A percentile compares a stretch with the other conserved stretches of the same genome.
These are phyloP conservation scores for Didymodactylos carnosus DNA, from an alignment of 2,888 invertebrate genomes.

Conservation along the genomic window DNA sequence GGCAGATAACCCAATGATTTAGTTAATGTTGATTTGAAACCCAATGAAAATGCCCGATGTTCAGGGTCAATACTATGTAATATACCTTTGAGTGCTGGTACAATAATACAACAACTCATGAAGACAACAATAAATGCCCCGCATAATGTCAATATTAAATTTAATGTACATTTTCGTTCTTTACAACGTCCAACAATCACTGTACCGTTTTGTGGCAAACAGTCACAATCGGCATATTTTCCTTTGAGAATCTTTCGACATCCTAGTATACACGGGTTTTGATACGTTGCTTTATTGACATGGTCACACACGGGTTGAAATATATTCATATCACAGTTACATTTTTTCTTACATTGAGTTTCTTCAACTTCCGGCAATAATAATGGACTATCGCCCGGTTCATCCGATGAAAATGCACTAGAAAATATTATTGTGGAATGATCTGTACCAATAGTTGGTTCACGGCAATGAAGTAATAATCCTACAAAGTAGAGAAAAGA, in stretches of 20 bases:
- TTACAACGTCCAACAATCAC: background rate
- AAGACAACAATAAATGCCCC: background rate
- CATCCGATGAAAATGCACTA: background rate
- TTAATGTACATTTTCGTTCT: background rate
- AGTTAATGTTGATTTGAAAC: background rate
- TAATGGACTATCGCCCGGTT: background rate
- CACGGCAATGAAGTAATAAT: background rate
- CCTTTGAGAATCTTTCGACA: conserved; percentile 1
- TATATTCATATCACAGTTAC: background rate
- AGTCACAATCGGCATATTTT: background rate
- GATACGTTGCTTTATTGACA: background rate
- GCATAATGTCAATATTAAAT: background rate
- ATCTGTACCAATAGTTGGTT: background rate
- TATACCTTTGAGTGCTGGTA: background rate
- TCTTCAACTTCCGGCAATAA: background rate
- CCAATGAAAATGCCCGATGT: background rate
- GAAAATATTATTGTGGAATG: background rate
- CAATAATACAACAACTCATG: background rate
- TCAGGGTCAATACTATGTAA: background rate
- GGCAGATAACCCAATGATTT: conserved; percentile 11
- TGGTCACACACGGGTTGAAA: background rate
- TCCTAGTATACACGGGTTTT: conserved; percentile 10
- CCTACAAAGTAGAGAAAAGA: too few relatives aligned
- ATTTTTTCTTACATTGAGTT: background rate
- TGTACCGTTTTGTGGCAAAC: background rate